phyloP scores from a whole-genome alignment of 1,140 invertebrate genomes.

The Drosophila obscura region DNA sequence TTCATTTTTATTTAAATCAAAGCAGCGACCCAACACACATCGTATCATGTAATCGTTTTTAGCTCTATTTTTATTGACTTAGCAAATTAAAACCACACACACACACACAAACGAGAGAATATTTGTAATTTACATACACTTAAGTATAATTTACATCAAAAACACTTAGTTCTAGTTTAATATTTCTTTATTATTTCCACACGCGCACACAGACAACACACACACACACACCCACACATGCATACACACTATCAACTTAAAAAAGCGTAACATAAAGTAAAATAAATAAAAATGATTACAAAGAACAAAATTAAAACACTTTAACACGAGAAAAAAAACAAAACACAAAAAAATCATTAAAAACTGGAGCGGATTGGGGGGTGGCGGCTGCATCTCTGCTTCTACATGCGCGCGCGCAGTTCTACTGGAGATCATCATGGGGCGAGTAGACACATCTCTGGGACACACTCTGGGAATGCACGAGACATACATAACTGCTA shows the following conservation, averaged over 20 bases:
- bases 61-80: conserved; percentile 34
- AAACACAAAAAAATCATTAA: conserved; percentile 18
- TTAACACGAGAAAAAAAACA: conserved; percentile 57
- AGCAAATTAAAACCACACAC: conserved; percentile 57
- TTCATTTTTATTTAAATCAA: conserved; percentile 55
- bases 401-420: conserved; percentile 8
- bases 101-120: conserved; percentile 35
- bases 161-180: conserved; percentile 68
- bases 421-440: conserved; percentile 59
- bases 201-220: conserved; percentile 37
- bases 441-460: too few relatives aligned
- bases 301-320: conserved; percentile 35
- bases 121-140: conserved; percentile 77
- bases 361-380: conserved; percentile 47
- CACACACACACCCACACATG: conserved; percentile 12
- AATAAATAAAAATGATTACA: conserved; percentile 75
- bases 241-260: conserved; percentile 43
- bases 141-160: conserved; percentile 56
- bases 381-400: neutral
- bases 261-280: conserved; percentile 54
- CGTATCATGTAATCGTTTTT: conserved; percentile 51
- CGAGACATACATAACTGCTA: conserved; percentile 10
- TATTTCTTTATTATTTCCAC: conserved; percentile 68
- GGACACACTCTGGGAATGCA: conserved; percentile 42
- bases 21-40: conserved; percentile 54